Evolutionary conservation across 1,140 invertebrate genomes (phyloP), one percentile per base, ranked within the genome.

Genomic region (Atopsyche davidsoni): DNA sequence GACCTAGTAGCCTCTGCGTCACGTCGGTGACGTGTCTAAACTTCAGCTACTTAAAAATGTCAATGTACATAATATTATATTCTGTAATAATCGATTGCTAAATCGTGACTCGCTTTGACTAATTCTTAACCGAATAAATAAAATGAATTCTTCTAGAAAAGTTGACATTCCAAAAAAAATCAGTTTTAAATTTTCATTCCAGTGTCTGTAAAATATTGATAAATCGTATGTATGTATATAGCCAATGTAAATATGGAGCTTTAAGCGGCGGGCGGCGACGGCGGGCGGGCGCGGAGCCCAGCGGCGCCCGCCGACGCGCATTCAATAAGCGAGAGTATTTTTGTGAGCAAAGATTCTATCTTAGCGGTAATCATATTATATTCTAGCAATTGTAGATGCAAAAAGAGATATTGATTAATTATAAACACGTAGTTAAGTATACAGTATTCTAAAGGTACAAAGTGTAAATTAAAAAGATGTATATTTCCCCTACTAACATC

Each of bases 401-500:
- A 51, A 51, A 51, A 51, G n/a, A 39, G 47, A 44, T 36, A 44
- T 51, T 51, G 36, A 51, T 44, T 24, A 51, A 38, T 38, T 28
- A 44, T 50, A 42, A 51, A 44, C 46, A 46, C 40, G 39, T 47
- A 42, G 25, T 46, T 53, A 47, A 50, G 47, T 53, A 48, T 52
- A 28, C 55, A 57, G 55, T 57, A 53, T 57, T 57, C 55, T 44
- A 57, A 53, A 53, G 35, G 55, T 57, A 57, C 55, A 57, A 53
- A 57, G 21, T 42, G 44, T 46, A 55, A 44, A 46, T 31, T 51
- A 45, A 48, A 48, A 19, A 51, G 18, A 44, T 21, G 42, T 50
- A 50, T 34, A 50, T 32, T 42, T 34, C 36, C 19, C 17, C n/a
- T 39, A 16, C 19, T 14, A n/a, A 18, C 45, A 28, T 47, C 35